phyloP scores from a whole-genome alignment of 2,888 invertebrate species.

The Allacma fusca region DNA sequence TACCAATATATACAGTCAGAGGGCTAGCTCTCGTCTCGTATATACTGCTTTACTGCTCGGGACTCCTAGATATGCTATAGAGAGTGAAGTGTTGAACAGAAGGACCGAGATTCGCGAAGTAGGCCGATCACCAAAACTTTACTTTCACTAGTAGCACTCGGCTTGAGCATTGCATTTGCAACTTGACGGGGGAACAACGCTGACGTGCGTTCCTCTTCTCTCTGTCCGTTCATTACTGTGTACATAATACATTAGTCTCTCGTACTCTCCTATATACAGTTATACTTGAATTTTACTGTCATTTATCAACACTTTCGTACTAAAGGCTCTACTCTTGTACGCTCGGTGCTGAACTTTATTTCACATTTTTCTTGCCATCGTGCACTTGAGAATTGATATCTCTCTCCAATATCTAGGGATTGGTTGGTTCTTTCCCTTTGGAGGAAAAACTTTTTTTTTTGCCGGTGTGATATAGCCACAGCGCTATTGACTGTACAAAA shows the following conservation, averaged over 20 bases:
- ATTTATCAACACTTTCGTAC: not conserved
- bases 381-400: not conserved
- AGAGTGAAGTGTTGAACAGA: slow-evolving; percentile 31
- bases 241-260: not conserved
- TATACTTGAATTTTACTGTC: not conserved
- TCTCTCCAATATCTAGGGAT: not conserved
- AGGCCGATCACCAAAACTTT: slow-evolving; percentile 60
- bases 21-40: not conserved
- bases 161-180: slow-evolving; percentile 53
- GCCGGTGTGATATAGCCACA: slow-evolving; percentile 36
- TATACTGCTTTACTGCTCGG: not conserved
- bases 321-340: not conserved
- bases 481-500: not conserved
- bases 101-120: slow-evolving; percentile 56
- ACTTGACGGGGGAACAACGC: slow-evolving; percentile 51
- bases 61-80: not conserved
- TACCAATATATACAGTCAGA: not conserved
- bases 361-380: not conserved
- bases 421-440: not conserved
- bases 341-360: not conserved
- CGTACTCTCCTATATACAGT: slow-evolving; percentile 29
- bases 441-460: not conserved
- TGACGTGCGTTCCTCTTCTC: slow-evolving; percentile 48
- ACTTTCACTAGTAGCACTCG: slow-evolving; percentile 60
- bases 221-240: slow-evolving; percentile 31